These are phyloP conservation scores for Alentia gelatinosa DNA, from an alignment of 2,888 invertebrate species.

Conservation along the genomic window DNA sequence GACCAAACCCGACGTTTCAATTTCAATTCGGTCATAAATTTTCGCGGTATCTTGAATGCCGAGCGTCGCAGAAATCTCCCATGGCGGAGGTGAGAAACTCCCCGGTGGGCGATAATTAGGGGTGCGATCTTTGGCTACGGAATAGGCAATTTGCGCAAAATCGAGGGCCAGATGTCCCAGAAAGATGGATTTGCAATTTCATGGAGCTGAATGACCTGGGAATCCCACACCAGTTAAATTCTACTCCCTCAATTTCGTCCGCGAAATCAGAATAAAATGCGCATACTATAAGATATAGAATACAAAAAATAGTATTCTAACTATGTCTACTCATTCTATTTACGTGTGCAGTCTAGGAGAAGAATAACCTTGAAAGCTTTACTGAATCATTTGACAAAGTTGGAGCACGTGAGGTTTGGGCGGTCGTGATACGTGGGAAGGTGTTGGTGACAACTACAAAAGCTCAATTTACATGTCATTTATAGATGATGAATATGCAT, in stretches of 20 bases:
- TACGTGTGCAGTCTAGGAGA: no score
- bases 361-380: no score
- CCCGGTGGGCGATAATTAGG: background rate
- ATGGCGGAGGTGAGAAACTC: background rate
- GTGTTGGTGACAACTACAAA: background rate
- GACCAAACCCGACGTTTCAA: background rate
- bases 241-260: background rate
- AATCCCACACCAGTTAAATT: background rate
- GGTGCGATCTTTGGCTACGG: background rate
- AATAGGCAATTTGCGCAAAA: background rate
- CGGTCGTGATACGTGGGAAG: background rate
- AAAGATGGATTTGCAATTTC: background rate
- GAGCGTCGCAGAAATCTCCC: background rate
- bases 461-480: background rate
- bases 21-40: slow-evolving; percentile 6
- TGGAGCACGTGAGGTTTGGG: background rate
- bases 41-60: background rate
- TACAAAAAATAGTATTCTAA: no score
- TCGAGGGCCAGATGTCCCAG: background rate
- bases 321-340: no score
- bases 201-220: background rate
- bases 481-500: background rate
- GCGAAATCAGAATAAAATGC: no score
- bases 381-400: background rate
- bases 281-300: no score